Evolutionary conservation across 2,113 vertebrate genomes (phyloP).

Genomic region (Tupaia chinensis): DNA sequence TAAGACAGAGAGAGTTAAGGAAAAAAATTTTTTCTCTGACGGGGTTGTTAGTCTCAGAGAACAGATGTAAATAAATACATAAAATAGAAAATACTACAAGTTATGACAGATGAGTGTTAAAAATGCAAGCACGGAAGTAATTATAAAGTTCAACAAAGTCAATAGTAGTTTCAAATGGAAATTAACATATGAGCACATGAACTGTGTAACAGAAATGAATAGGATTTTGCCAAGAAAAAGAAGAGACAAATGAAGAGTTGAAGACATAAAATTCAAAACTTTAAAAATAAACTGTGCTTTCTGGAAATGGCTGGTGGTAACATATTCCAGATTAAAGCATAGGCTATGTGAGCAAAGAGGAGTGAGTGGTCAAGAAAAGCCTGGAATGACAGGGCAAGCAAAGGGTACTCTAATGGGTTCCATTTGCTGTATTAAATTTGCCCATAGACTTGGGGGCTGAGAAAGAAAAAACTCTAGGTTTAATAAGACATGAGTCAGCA

Average conservation of each 20-base stretch:
- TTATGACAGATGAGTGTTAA: neutral
- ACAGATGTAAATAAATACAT: neutral
- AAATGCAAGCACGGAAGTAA: neutral
- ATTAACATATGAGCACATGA: neutral
- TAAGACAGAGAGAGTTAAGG: neutral
- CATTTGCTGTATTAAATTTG: neutral
- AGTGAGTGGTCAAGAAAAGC: neutral
- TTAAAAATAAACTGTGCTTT: constrained; percentile 25
- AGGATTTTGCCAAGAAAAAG: neutral
- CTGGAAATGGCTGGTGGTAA: neutral
- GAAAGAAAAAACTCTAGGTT: neutral
- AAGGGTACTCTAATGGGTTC: neutral
- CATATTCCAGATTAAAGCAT: neutral
- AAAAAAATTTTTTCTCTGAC: neutral
- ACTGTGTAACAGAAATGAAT: neutral
- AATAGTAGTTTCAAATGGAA: constrained; percentile 22
- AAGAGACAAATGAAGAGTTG: constrained; percentile 10
- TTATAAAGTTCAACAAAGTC: neutral
- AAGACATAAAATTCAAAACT: neutral
- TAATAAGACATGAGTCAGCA: neutral
- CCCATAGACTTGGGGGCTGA: neutral
- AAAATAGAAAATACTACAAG: neutral
- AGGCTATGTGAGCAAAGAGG: neutral
- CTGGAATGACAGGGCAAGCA: neutral
- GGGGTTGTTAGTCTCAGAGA: neutral